Conservation (phyloP, 2,797 vertebrate species). For the Anolis apletophallus region DNA sequence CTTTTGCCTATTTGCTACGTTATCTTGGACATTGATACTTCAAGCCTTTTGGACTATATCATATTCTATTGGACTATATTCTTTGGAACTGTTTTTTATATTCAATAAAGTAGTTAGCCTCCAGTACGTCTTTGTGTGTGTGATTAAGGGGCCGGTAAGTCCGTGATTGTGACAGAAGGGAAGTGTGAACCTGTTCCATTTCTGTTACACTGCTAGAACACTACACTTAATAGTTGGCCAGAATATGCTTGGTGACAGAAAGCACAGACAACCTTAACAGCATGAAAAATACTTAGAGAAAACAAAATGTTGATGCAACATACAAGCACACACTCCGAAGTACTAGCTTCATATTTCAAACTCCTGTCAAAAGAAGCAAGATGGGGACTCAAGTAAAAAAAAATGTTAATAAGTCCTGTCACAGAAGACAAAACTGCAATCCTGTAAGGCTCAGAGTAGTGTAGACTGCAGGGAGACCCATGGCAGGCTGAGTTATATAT, state of each 20-base stretch:
- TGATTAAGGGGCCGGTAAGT: no score
- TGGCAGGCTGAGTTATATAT: no score
- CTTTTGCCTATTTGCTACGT: no score
- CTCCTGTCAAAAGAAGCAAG: conserved; percentile 27
- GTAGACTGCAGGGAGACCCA: no score
- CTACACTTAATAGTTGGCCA: conserved; percentile 60
- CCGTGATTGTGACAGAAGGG: no score
- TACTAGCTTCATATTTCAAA: conserved; percentile 11
- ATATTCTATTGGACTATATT: no score
- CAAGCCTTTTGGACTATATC: no score
- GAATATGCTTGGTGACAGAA: conserved; percentile 58
- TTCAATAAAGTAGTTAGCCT: no score
- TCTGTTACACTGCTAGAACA: conserved; percentile 56
- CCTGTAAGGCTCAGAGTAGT: no score
- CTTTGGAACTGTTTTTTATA: no score
- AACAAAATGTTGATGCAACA: conserved; percentile 53
- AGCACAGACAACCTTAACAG: conserved; percentile 59
- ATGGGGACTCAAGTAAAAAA: conserved; percentile 30
- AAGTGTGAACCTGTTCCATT: conserved; percentile 65
- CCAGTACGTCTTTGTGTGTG: no score
- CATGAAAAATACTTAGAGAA: conserved; percentile 53
- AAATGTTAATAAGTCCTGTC: conserved; percentile 37
- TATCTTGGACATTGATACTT: no score
- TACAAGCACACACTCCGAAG: neutral
- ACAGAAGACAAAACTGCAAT: conserved; percentile 11